Conservation (phyloP, 2,113 vertebrate genomes). For the Cyprinodon variegatus region DNA sequence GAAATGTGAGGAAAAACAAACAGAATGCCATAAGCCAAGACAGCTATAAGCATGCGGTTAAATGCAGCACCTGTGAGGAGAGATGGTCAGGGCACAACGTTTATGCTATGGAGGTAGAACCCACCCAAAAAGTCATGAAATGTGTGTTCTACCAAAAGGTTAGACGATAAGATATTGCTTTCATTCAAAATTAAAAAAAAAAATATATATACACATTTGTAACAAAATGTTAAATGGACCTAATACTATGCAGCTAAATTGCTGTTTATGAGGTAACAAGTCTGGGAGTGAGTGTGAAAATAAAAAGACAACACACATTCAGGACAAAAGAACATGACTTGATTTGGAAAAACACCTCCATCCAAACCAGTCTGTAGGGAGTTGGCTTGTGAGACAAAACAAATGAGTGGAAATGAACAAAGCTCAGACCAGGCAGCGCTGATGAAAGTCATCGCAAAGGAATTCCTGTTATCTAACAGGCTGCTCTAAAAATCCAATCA, state of each 20-base stretch:
- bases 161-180: background rate
- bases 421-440: background rate
- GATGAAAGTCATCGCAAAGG: slow-evolving; percentile 49
- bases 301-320: background rate
- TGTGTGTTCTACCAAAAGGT: background rate
- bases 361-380: slow-evolving; percentile 3
- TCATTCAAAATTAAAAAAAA: background rate
- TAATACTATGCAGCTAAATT: background rate
- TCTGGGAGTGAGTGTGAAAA: background rate
- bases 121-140: slow-evolving; percentile 18
- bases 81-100: slow-evolving; percentile 13
- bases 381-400: slow-evolving; percentile 25
- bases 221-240: background rate
- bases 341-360: slow-evolving; percentile 1
- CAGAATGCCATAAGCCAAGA: slow-evolving; percentile 36
- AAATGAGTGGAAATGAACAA: slow-evolving; percentile 23
- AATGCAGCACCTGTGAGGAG: slow-evolving; percentile 20
- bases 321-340: background rate
- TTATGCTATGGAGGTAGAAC: background rate
- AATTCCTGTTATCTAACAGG: slow-evolving; percentile 50
- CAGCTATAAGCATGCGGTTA: slow-evolving; percentile 65
- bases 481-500: slow-evolving; percentile 8
- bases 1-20: slow-evolving; percentile 48
- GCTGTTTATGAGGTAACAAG: background rate
- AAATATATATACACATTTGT: background rate